Percentiles rank a stretch among this genome's conserved stretches.
Evolutionary conservation across 2,113 vertebrate genomes (phyloP).

Genomic region (Brevimyrus niger): DNA sequence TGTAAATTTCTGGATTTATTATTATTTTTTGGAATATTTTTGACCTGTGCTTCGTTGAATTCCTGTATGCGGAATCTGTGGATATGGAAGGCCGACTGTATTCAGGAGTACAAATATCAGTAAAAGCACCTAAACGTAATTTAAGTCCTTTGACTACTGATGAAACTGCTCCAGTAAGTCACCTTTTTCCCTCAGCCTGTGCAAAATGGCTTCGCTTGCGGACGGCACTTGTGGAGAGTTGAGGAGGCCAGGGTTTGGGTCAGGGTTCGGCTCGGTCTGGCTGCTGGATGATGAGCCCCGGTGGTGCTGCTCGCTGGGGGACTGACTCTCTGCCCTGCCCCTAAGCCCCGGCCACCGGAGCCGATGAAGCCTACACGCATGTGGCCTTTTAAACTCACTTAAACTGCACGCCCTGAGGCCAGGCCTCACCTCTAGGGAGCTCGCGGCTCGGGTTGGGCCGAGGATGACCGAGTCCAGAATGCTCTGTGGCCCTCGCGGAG

Average conservation of each 20-base stretch:
- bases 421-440: background rate
- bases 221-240: background rate
- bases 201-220: background rate
- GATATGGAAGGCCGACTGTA: background rate
- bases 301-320: background rate
- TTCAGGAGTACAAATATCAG: background rate
- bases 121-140: background rate
- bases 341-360: background rate
- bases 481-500: background rate
- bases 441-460: background rate
- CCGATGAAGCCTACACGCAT: background rate
- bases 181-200: background rate
- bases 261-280: background rate
- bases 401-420: background rate
- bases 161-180: background rate
- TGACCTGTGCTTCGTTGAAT: background rate
- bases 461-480: background rate
- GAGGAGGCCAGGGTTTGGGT: background rate
- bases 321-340: background rate
- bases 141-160: background rate
- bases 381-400: background rate
- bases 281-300: background rate
- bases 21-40: background rate
- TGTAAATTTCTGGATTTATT: background rate
- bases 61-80: background rate